Base-by-base conservation (phyloP, 2,888 invertebrate genomes). In the Heliconius erato region DNA sequence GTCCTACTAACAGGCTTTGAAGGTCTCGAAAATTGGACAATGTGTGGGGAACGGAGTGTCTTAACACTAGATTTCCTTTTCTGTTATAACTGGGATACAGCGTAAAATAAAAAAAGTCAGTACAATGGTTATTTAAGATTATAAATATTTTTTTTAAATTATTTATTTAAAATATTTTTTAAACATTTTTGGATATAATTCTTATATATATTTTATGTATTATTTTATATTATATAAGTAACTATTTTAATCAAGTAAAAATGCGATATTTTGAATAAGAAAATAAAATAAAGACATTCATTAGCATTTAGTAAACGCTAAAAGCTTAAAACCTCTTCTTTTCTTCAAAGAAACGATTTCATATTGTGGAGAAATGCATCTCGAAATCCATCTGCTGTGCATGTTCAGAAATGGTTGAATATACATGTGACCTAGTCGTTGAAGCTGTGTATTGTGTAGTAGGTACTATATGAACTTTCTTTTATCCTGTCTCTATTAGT, bases 291-390 rank as follows among this genome's bases (percentile, higher is more conserved):
- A 32, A 67, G 14, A 7, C 26, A 28, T 72, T 72, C 14, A 74
- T 9, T 26, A 65, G 49, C 32, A n/a, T 11, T 49, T 54, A 16
- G 49, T 63, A 49, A 67, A 19, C 72, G 19, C 49, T 59, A 49
- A 49, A 32, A 49, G 74, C 65, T 80, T n/a, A 74, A 79, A 63
- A 44, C 23, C 63, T 23, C 32, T 65, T 74, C 28, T 65, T 23
- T 80, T 74, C 65, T 80, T 74, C 44, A 44, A 65, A 72, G 40
- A 65, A 74, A 72, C 76, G n/a, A 35, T 63, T 63, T 40, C n/a
- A 35, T 26, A 63, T 76, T 63, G 76, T 35, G n/a, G 6, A 35
- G 76, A 76, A 76, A 63, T 59, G 76, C 63, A 76, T 72, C 72
- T 72, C 72, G 72, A 72, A 49, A 49, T 72, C 72, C 72, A 72